Conservation (phyloP, 2,797 vertebrate species). For the Gouania willdenowi region DNA sequence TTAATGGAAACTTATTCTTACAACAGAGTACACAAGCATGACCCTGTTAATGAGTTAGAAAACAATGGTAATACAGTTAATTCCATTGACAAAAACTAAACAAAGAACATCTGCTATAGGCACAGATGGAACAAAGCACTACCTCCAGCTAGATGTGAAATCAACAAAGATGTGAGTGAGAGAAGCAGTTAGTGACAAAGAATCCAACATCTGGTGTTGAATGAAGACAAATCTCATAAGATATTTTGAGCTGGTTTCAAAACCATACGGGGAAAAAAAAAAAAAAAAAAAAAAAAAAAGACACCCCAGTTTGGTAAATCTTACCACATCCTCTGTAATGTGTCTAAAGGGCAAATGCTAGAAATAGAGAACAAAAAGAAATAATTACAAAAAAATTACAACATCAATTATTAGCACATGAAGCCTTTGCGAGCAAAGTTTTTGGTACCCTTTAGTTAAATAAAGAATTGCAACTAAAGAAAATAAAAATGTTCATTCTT, state of each 20-base stretch:
- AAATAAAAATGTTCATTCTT: too few species aligned
- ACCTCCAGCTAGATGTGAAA: neutral
- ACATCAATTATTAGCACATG: neutral
- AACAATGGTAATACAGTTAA: conserved; percentile 1
- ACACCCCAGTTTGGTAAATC: conserved; percentile 43
- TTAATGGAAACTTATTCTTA: conserved; percentile 5
- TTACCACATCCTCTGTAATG: conserved; percentile 97
- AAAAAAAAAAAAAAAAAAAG: too few species aligned
- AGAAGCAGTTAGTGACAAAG: conserved; percentile 3
- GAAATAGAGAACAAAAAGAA: conserved; percentile 60
- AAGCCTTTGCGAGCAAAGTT: neutral
- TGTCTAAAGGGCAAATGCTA: conserved; percentile 93
- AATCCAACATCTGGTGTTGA: neutral
- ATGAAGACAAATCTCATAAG: conserved; percentile 12
- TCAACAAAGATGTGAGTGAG: conserved; percentile 15
- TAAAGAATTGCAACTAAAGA: too few species aligned
- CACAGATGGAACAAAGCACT: neutral
- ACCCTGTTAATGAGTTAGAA: conserved; percentile 3
- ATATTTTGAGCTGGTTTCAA: too few species aligned
- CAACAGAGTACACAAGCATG: neutral
- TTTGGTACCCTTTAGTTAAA: too few species aligned
- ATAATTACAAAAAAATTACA: conserved; percentile 28
- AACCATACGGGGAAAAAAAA: conserved; percentile 3
- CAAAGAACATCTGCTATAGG: neutral
- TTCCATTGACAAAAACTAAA: conserved; percentile 3